These are phyloP conservation scores for Gymnothorax reevesii DNA, from an alignment of 2,797 vertebrate species.

Conservation along the genomic window DNA sequence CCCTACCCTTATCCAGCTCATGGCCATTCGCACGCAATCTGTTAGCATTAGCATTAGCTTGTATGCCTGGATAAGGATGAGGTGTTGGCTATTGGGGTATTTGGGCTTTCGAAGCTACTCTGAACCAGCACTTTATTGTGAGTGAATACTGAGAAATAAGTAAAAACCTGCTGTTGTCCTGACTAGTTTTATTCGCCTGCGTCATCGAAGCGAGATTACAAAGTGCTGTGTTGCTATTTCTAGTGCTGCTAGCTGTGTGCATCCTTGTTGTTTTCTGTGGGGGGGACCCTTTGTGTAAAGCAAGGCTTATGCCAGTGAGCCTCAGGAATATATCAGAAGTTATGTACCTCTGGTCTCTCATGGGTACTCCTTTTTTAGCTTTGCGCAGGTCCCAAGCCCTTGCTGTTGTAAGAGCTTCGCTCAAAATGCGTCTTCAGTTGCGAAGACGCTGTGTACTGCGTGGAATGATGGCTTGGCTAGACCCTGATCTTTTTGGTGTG, in stretches of 20 bases:
- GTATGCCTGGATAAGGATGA: not conserved
- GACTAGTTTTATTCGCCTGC: not conserved
- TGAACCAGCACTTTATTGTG: not conserved
- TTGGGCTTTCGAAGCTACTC: not conserved
- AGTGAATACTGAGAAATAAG: not conserved
- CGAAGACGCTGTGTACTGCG: not conserved
- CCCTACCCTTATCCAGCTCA: slow-evolving; percentile 30
- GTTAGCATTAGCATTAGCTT: slow-evolving; percentile 5
- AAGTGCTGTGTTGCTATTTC: not conserved
- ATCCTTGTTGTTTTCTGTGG: not conserved
- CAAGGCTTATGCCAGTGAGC: not conserved
- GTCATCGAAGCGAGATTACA: not conserved
- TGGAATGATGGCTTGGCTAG: not conserved
- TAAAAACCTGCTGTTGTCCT: not conserved
- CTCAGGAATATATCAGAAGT: slow-evolving; percentile 5
- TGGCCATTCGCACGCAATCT: slow-evolving; percentile 38
- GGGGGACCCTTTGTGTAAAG: not conserved
- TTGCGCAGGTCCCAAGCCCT: not conserved
- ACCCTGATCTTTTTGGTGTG: not conserved
- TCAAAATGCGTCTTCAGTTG: not conserved
- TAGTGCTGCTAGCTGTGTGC: not conserved
- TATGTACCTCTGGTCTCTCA: slow-evolving; percentile 5
- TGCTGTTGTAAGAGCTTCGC: not conserved
- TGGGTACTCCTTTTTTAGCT: not conserved
- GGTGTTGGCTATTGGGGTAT: not conserved